These are phyloP conservation scores for Naso thynnoides DNA, from an alignment of 2,797 vertebrate species.

Conservation along the genomic window DNA sequence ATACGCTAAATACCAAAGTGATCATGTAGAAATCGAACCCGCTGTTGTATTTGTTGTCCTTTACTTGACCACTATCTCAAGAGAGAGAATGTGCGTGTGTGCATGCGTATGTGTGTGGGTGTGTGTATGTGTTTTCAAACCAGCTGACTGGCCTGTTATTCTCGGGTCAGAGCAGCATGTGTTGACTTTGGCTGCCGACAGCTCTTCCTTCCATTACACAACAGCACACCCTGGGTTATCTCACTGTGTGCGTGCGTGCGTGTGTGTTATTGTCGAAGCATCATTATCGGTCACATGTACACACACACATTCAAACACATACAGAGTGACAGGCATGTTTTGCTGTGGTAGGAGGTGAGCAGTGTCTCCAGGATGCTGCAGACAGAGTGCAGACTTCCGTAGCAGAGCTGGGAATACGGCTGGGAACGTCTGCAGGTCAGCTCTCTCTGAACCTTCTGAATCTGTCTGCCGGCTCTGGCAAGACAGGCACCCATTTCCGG, in stretches of 20 bases:
- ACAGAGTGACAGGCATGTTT: constrained; percentile 61
- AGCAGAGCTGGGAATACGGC: constrained; percentile 53
- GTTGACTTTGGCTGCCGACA: constrained; percentile 67
- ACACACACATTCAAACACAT: constrained; percentile 26
- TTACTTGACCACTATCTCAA: constrained; percentile 25
- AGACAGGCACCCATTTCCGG: constrained; percentile 73
- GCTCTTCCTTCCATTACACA: constrained; percentile 68
- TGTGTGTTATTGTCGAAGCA: constrained; percentile 40
- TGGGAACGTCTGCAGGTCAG: constrained; percentile 77
- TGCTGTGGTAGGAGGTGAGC: constrained; percentile 66
- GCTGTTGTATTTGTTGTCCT: constrained; percentile 12
- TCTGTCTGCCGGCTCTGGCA: constrained; percentile 56
- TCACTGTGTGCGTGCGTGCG: constrained; percentile 31
- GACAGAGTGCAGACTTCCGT: constrained; percentile 74
- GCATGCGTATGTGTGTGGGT: constrained; percentile 7
- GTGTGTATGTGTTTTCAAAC: constrained; percentile 49
- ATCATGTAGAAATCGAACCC: neutral
- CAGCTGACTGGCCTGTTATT: constrained; percentile 64
- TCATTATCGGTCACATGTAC: constrained; percentile 48
- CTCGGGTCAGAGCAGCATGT: constrained; percentile 59
- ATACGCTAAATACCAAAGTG: neutral
- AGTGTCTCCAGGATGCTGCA: constrained; percentile 73
- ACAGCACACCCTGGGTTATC: constrained; percentile 74
- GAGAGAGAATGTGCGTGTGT: neutral
- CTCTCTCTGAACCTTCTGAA: constrained; percentile 68